Evolutionary conservation across 1,140 invertebrate genomes (phyloP), one percentile per base, ranked within the genome.

Genomic region (Drosophila nannoptera): DNA sequence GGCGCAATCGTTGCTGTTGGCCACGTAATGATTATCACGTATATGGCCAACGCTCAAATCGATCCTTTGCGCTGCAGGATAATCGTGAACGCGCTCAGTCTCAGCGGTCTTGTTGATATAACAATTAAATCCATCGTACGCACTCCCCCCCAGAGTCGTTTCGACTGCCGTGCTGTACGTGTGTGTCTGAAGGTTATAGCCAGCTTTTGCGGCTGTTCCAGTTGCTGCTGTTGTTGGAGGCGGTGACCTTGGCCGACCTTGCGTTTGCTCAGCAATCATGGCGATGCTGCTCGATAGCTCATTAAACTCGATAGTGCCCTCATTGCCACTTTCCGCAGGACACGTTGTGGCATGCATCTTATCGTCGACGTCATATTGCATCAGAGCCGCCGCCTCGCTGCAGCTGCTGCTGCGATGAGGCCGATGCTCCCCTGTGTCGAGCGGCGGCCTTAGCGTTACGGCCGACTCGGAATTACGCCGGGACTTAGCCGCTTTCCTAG

Each of bases 251-350:
- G 62, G 67, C 58, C 69, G 78, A 53, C 63, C 76, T 67, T 77
- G 84, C 74, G 68, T 84, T 53, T 82, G 78, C 67, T 88, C 87
- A 66, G 87, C 89, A 71, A 88, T 22, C 22, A 22, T 89, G 52
- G 88, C 88, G 77, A 89, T 89, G 80, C 88, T 89, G 87, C 89
- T 88, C 71, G 88, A 89, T 78, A 89, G 78, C 75, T 89, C 88
- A 80, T 89, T 89, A 87, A 88, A 89, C 78, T 89, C 88, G 75
- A 89, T 89, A 75, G 88, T 84, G 80, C 87, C 88, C 76, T 77
- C 46, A 59, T 71, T 70, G 63, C 63, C 70, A 48, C 45, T 73
- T 5, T 43, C 12, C n/a, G 11, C 6, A 14, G 40, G 22, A 22
- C 22, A 22, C 22, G 22, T 22, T 22, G 22, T 22, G 22, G 22